Percentiles rank a stretch among this genome's conserved stretches.
Conservation (phyloP, 2,797 vertebrate genomes). For the Furcifer pardalis region DNA sequence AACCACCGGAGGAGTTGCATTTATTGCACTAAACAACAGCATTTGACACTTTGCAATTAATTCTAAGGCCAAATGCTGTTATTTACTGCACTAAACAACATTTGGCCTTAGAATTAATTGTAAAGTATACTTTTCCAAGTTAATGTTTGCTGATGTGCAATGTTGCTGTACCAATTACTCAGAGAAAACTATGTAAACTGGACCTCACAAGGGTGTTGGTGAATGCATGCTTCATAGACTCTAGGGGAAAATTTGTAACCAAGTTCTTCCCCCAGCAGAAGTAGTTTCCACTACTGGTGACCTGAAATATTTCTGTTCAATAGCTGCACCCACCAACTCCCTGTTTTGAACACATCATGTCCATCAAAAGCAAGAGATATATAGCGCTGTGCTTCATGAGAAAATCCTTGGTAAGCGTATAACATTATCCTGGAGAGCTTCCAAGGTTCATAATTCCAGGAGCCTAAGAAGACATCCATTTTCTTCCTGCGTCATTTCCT, state of each 20-base stretch:
- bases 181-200: slow-evolving; percentile 43
- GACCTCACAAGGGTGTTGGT: slow-evolving; percentile 4
- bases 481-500: slow-evolving; percentile 35
- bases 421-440: slow-evolving; percentile 1
- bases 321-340: slow-evolving; percentile 24
- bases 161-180: slow-evolving; percentile 46
- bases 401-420: slow-evolving; percentile 18
- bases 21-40: too few relatives aligned
- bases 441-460: slow-evolving; percentile 43
- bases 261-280: slow-evolving; percentile 19
- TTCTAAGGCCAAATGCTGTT: too few relatives aligned
- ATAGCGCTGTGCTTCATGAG: slow-evolving; percentile 2
- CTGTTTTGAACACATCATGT: slow-evolving; percentile 33
- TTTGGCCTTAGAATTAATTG: too few relatives aligned
- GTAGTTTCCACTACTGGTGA: slow-evolving; percentile 5
- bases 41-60: too few relatives aligned
- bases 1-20: too few relatives aligned
- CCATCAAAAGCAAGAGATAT: slow-evolving; percentile 31
- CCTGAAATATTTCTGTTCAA: slow-evolving; percentile 28
- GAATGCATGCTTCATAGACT: slow-evolving; percentile 3
- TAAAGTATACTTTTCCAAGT: neutral
- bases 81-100: too few relatives aligned
- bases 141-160: neutral
- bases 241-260: slow-evolving; percentile 24
- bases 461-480: slow-evolving; percentile 46